Evolutionary conservation across 2,113 vertebrate genomes (phyloP), one percentile per base, ranked within the genome.

Genomic region (Hippocampus zosterae): DNA sequence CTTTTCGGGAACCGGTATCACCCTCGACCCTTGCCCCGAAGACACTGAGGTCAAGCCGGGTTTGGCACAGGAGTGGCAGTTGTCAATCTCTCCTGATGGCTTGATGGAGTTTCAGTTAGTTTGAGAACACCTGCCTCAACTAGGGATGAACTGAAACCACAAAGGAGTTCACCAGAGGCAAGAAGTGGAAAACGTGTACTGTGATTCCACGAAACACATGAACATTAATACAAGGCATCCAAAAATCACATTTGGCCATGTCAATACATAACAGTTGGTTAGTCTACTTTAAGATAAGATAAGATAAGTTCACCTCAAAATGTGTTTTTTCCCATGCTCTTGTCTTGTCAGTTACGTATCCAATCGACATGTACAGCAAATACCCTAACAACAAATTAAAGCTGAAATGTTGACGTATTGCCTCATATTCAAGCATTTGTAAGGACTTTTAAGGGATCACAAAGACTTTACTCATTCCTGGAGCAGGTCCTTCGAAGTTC

Each of bases 61-160:
- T 48, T 59, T 11, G n/a, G 61, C 67, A 8, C 73, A 63, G 10
- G 85, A 88, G 73, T 92, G 91, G 91, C 73, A 71, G 69, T 68
- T 92, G 60, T n/a, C 72, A 1, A 44, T 89, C 44, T 79, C 42
- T 13, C 66, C 82, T 41, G 79, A 86, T 67, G 88, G 89, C 21
- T 77, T 69, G 8, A 84, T 93, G 85, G 85, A 91, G 79, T 92
- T 92, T 78, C 81, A 74, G 59, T 1, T 61, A 41, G 67, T 77
- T 69, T 86, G 59, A 85, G 40, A 21, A 42, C 67, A 52, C 33
- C 1, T 1, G 61, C 57, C 18, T 52, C 15, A 52, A 15, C 15
- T 10, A 2, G 0, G 8, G 0, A 59, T 48, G 48, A 25, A 33
- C 2, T 40, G 10, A 42, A 7, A 4, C 27, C 2, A n/a, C 13